These are phyloP conservation scores for Trididemnum nubilum DNA, from an alignment of 23 tunicate species.

Conservation along the genomic window DNA sequence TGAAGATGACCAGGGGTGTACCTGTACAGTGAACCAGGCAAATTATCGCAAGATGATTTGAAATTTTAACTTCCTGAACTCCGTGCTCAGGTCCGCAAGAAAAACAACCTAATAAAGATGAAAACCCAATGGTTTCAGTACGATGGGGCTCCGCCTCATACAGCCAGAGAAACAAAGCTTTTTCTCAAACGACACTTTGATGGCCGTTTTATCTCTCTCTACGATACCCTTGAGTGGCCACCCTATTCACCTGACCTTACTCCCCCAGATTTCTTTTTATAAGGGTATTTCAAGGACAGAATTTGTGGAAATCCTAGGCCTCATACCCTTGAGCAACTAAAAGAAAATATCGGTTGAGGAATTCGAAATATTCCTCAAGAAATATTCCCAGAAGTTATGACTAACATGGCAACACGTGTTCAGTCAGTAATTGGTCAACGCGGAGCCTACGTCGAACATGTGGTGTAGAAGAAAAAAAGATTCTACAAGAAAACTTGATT, in stretches of 20 bases:
- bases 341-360: slow-evolving; percentile 4
- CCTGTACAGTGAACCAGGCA: slow-evolving; percentile 16
- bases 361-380: slow-evolving; percentile 9
- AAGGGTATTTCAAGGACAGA: slow-evolving; percentile 6
- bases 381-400: slow-evolving; percentile 13
- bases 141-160: slow-evolving; percentile 27
- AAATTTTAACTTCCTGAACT: slow-evolving; percentile 7
- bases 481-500: too few species aligned
- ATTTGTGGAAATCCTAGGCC: slow-evolving; percentile 9
- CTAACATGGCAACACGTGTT: slow-evolving; percentile 7
- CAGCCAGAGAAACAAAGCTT: slow-evolving; percentile 26
- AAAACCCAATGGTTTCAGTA: slow-evolving; percentile 30
- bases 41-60: slow-evolving; percentile 21
- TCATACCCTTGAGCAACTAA: not conserved
- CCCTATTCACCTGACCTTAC: slow-evolving; percentile 24
- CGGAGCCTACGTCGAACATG: slow-evolving; percentile 21
- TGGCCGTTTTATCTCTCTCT: slow-evolving; percentile 24
- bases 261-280: slow-evolving; percentile 23
- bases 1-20: too few species aligned
- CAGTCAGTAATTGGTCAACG: slow-evolving; percentile 10
- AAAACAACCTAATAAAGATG: slow-evolving; percentile 16
- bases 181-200: slow-evolving; percentile 19
- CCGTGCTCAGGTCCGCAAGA: slow-evolving; percentile 18
- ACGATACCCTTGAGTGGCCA: slow-evolving; percentile 24
- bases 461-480: not conserved